Base-by-base conservation (phyloP, 2,888 invertebrate species). In the Drosophila putrida region DNA sequence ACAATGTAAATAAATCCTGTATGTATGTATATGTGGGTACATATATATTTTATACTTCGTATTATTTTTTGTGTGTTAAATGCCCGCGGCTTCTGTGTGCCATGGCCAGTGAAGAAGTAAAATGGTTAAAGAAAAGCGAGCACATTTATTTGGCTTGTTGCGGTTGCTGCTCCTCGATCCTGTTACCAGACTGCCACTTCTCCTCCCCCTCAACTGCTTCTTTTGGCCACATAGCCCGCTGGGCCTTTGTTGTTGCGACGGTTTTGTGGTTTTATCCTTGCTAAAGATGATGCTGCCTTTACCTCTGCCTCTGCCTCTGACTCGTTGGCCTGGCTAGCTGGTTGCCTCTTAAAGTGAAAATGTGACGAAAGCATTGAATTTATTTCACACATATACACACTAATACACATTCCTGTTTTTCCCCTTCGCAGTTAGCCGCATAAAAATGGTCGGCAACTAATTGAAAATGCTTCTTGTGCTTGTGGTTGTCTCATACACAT, bases 381-480 rank as follows among this genome's bases (percentile, higher is more conserved):
- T 78, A 79, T 81, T 71, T 78, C 71, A 39, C 71, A 66, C 54
- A 69, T 36, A 58, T 44, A 39, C 25, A 58, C 46, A 68, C 4
- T 38, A 33, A 44, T 31, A 43, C 39, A 57, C 20, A 77, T 55
- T 36, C 43, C 15, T n/a, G 44, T 36, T 13, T 43, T n/a, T 47
- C 44, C 41, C 41, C 59, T 67, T 55, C 20, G 28, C 35, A 49
- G 63, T 51, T 31, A 55, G 82, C 85, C 77, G 88, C 89, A 88
- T 88, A 85, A 85, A 85, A 85, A 89, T 85, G 89, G 88, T 82
- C 73, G 88, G 80, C 89, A 85, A 85, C 89, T 85, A 85, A 85
- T 89, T 85, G 89, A 89, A 85, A 85, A 89, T 88, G 88, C 82
- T 85, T 80, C 77, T 88, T 66, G 62, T 68, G 78, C 81, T 75